phyloP scores from a whole-genome alignment of 2,888 invertebrate species.

The Lydus trimaculatus region DNA sequence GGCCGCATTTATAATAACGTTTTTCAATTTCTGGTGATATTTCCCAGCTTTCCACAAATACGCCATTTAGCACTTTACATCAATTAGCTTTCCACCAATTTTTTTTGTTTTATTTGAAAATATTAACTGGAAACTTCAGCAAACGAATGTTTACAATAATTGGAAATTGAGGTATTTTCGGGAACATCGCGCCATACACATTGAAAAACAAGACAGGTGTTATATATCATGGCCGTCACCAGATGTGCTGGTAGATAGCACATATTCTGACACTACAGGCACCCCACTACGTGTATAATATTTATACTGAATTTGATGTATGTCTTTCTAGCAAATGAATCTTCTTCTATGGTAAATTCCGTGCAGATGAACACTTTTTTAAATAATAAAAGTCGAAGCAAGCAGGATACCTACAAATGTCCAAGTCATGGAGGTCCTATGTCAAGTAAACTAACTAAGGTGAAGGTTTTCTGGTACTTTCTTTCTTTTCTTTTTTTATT shows the following conservation, averaged over 20 bases:
- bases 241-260: constrained; percentile 44
- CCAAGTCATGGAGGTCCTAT: constrained; percentile 40
- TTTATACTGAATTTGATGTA: constrained; percentile 38
- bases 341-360: constrained; percentile 29
- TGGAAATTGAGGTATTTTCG: background rate
- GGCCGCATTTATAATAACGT: constrained; percentile 61
- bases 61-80: constrained; percentile 16
- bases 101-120: background rate
- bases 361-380: constrained; percentile 37
- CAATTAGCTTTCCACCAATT: background rate
- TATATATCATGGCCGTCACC: constrained; percentile 39
- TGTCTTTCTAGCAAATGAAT: constrained; percentile 23
- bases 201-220: constrained; percentile 11
- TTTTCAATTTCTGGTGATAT: constrained; percentile 58
- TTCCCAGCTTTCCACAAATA: constrained; percentile 38
- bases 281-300: constrained; percentile 41
- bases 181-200: background rate
- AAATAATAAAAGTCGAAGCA: constrained; percentile 29
- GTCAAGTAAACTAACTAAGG: constrained; percentile 42
- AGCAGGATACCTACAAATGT: constrained; percentile 39
- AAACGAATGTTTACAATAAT: background rate
- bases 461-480: constrained; percentile 44
- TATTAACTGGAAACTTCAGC: background rate
- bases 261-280: constrained; percentile 42
- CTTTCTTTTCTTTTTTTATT: constrained; percentile 23